phyloP scores from a whole-genome alignment of 2,113 vertebrate genomes.

The Larimichthys polyactis region DNA sequence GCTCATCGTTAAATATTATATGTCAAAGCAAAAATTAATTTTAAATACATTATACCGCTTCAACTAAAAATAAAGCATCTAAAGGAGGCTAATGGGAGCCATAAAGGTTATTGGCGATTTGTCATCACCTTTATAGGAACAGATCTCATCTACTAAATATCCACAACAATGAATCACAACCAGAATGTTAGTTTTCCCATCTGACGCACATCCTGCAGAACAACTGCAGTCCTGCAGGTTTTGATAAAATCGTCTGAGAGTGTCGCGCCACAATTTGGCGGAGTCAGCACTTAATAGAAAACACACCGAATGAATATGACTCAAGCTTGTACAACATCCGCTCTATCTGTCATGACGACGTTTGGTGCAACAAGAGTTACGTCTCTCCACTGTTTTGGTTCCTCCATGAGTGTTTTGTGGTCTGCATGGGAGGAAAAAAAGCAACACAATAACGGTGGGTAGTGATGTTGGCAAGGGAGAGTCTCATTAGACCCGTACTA shows the following conservation, averaged over 20 bases:
- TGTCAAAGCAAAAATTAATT: not conserved
- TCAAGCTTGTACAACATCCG: slow-evolving; percentile 50
- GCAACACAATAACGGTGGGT: slow-evolving; percentile 50
- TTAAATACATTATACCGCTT: not conserved
- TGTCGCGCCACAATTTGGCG: not conserved
- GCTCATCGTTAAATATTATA: not conserved
- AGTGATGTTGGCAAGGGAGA: slow-evolving; percentile 64
- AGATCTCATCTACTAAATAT: slow-evolving; percentile 32
- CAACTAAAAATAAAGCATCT: not conserved
- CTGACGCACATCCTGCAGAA: slow-evolving; percentile 62
- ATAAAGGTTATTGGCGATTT: slow-evolving; percentile 15
- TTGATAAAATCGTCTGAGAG: slow-evolving; percentile 29
- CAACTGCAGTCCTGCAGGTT: slow-evolving; percentile 23
- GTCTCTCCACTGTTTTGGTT: slow-evolving; percentile 40
- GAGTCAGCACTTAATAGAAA: slow-evolving; percentile 24
- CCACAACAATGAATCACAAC: slow-evolving; percentile 61
- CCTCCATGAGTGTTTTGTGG: slow-evolving; percentile 55
- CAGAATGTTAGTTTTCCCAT: slow-evolving; percentile 23
- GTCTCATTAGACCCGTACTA: slow-evolving; percentile 66
- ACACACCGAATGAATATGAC: slow-evolving; percentile 32
- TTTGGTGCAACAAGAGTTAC: slow-evolving; percentile 29
- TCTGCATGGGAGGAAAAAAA: slow-evolving; percentile 33
- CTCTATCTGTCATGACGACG: slow-evolving; percentile 10
- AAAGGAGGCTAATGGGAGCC: not conserved
- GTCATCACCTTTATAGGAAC: slow-evolving; percentile 47